Percentiles rank a stretch among this genome's conserved stretches.
phyloP scores from a whole-genome alignment of 2,113 vertebrate species.

The Tragelaphus buxtoni region DNA sequence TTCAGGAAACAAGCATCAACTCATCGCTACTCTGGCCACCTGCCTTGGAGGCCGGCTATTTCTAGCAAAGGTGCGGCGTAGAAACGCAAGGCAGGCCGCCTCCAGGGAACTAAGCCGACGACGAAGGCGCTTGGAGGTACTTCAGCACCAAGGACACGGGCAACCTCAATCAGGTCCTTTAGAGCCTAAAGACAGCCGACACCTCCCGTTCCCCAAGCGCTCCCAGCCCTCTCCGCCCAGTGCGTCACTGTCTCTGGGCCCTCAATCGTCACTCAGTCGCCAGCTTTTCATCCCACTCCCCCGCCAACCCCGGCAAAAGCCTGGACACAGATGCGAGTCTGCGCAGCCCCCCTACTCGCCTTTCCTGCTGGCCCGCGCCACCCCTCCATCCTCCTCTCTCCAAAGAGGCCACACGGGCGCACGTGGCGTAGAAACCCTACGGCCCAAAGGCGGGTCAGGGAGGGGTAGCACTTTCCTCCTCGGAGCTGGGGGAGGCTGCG shows the following conservation, averaged over 20 bases:
- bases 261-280: not conserved
- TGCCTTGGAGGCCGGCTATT: not conserved
- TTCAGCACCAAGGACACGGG: constrained; percentile 73
- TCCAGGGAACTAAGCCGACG: not conserved
- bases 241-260: not conserved
- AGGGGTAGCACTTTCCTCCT: not conserved
- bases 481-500: not conserved
- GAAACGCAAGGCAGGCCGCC: not conserved
- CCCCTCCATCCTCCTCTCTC: not conserved
- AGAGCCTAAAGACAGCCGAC: fast-evolving
- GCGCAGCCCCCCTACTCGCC: not conserved
- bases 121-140: not conserved
- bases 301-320: not conserved
- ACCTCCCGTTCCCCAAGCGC: not conserved
- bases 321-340: not conserved
- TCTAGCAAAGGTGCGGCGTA: not conserved
- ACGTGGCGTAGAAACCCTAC: not conserved
- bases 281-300: not conserved
- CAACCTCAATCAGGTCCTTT: not conserved
- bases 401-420: not conserved
- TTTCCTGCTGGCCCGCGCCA: not conserved
- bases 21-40: not conserved
- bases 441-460: not conserved
- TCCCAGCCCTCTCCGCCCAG: not conserved
- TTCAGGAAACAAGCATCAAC: not conserved